phyloP scores from a whole-genome alignment of 2,113 vertebrate species.

The Porphyrio hochstetteri region DNA sequence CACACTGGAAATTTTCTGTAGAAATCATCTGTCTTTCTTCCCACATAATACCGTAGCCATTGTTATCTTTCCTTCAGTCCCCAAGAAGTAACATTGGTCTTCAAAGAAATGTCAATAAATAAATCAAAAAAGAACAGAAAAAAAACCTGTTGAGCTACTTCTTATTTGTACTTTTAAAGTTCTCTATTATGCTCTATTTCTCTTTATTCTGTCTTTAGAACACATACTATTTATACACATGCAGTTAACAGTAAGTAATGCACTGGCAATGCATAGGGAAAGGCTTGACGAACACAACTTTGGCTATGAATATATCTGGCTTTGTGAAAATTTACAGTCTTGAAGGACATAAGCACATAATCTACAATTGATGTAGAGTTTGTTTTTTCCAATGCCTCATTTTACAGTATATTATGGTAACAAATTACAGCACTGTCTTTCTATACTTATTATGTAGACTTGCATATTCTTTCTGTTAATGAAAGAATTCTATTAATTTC shows the following conservation, averaged over 20 bases:
- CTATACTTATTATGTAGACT: not conserved
- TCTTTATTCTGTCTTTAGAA: not conserved
- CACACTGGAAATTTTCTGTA: not conserved
- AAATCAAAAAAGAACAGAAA: not conserved
- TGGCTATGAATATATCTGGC: not conserved
- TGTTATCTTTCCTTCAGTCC: not conserved
- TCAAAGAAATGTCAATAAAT: not conserved
- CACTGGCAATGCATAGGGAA: not conserved
- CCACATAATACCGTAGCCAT: not conserved
- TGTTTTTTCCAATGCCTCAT: not conserved
- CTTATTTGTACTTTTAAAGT: not conserved
- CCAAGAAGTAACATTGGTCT: not conserved
- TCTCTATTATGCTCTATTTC: not conserved
- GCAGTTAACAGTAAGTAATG: not conserved
- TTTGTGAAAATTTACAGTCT: not conserved
- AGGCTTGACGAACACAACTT: not conserved
- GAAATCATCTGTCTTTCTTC: not conserved
- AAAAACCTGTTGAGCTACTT: not conserved
- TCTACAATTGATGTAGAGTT: not conserved
- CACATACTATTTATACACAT: rapidly evolving
- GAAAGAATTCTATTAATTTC: not conserved
- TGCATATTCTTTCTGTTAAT: not conserved
- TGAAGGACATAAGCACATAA: not conserved
- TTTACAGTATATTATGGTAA: not conserved
- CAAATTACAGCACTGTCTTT: not conserved